Evolutionary conservation across 1,140 invertebrate species (phyloP), one percentile per base, ranked within the genome.

Genomic region (Rhyacophila brunnea): DNA sequence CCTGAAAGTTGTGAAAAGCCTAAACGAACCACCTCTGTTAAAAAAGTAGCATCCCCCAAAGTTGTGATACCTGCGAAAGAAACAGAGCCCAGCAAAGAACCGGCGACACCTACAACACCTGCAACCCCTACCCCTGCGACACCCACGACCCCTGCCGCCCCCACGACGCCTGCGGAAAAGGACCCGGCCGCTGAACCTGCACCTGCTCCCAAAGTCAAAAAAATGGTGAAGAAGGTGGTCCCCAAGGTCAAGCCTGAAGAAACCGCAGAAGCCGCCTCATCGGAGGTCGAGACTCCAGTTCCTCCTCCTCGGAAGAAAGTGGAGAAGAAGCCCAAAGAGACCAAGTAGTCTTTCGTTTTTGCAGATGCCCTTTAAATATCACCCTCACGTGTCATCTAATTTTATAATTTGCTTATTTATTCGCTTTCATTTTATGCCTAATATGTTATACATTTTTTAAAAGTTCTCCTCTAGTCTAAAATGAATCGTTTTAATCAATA

Each of bases 271-370:
- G 40, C 36, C 11, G n/a, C 35, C 9, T 50, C 53, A 44, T n/a
- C n/a, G n/a, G 60, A 67, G 38, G 69, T 63, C 38, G 78, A 79
- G 15, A 70, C 70, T 34, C 74, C 77, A 7, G 76, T 78, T 20
- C 77, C 78, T 59, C 77, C 78, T 51, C 77, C 77, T 51, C 71
- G 77, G 42, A 79, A 79, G 69, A 79, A 79, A 42, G 34, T 53
- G 67, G 76, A 78, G 67, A 79, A 79, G 69, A 79, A 79, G 62
- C 76, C 75, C 63, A 78, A 78, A 71, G 74, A 79, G 48, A 75
- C 75, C 64, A 74, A 69, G 72, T 59, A 36, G 11, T 44, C 7
- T 3, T 13, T 23, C 14, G 40, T 5, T 28, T n/a, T 28, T 28
- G 23, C 4, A 9, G 23, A 28, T 28, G 9, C 23, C 3, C 23